Evolutionary conservation across 1,140 invertebrate genomes (phyloP).

Genomic region (Parasteatoda tepidariorum): DNA sequence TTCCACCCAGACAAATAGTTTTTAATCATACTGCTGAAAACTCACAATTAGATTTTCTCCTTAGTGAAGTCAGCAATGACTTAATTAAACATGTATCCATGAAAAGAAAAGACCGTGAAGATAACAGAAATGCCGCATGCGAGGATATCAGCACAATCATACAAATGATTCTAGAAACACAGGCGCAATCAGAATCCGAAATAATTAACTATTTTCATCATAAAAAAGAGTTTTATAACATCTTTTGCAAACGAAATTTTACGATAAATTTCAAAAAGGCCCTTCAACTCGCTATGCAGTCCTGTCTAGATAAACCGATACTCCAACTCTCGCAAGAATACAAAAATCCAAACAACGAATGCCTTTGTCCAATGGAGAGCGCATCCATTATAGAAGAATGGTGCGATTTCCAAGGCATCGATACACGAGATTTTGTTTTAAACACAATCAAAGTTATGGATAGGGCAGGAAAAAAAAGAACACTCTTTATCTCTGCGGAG

Average conservation of each 20-base stretch:
- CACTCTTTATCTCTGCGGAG: not conserved
- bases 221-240: too few species aligned
- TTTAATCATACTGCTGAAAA: too few species aligned
- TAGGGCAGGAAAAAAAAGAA: not conserved
- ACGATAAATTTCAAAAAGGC: slow-evolving; percentile 7
- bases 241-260: not conserved
- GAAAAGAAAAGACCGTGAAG: too few species aligned
- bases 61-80: too few species aligned
- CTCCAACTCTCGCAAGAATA: not conserved
- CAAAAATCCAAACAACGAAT: not conserved
- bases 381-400: not conserved
- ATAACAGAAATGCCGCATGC: too few species aligned
- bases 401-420: not conserved
- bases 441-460: not conserved
- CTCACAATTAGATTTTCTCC: too few species aligned
- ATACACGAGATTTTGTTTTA: not conserved
- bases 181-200: too few species aligned
- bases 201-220: too few species aligned
- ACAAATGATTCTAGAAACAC: too few species aligned
- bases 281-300: not conserved
- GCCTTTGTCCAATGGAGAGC: not conserved
- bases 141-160: too few species aligned
- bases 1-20: too few species aligned
- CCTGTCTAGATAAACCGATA: not conserved
- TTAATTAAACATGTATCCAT: too few species aligned